Percentiles rank a stretch among this genome's conserved stretches.
phyloP scores from a whole-genome alignment of 35 echinoderm and acorn worm species.

The Lytechinus pictus region DNA sequence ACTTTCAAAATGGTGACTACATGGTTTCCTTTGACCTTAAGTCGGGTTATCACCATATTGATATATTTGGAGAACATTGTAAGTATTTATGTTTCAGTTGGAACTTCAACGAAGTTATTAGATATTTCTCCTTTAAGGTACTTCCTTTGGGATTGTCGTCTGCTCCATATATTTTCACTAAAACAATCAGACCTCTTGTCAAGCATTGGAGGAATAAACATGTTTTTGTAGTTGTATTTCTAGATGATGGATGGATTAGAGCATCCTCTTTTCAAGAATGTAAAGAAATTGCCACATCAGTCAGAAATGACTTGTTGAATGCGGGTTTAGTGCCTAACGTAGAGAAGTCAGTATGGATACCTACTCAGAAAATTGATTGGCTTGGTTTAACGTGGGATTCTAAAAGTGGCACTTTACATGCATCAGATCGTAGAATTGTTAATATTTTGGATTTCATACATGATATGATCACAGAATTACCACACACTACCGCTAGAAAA shows the following conservation, averaged over 20 bases:
- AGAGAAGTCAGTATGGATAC: too few species aligned
- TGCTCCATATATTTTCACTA: conserved; percentile 54
- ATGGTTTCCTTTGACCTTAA: conserved; percentile 58
- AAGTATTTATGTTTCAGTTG: conserved; percentile 61
- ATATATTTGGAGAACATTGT: conserved; percentile 51
- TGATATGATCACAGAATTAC: neutral
- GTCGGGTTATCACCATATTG: conserved; percentile 58
- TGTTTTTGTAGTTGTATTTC: too few species aligned
- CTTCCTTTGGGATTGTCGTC: conserved; percentile 57
- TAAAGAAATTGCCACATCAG: too few species aligned
- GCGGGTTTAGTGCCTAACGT: too few species aligned
- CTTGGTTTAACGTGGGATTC: conserved; percentile 33
- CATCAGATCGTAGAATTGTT: neutral
- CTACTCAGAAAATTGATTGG: neutral
- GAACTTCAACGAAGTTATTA: neutral
- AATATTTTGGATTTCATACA: neutral
- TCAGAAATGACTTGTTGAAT: too few species aligned
- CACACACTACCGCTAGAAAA: neutral
- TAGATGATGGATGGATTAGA: too few species aligned
- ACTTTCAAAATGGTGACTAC: conserved; percentile 54
- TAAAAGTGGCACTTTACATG: neutral
- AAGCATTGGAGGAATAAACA: conserved; percentile 20
- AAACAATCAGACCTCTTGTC: conserved; percentile 38
- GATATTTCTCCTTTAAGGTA: conserved; percentile 55
- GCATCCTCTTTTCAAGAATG: too few species aligned